phyloP scores from a whole-genome alignment of 2,113 vertebrate species.

The Xiphophorus maculatus region DNA sequence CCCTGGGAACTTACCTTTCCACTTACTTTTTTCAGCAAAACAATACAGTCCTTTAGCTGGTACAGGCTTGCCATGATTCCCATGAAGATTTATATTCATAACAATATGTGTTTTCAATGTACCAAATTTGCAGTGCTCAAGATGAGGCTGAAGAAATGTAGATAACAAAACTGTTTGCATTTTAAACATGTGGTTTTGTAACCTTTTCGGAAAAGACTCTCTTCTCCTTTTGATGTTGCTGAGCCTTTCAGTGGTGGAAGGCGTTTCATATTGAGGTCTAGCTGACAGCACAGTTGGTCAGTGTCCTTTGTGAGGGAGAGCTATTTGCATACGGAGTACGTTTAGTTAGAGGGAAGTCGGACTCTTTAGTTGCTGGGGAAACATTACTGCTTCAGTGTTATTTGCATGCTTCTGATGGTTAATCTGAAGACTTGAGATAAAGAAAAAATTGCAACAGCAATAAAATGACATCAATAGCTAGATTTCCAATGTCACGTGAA shows the following conservation, averaged over 20 bases:
- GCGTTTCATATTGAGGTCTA: slow-evolving; percentile 78
- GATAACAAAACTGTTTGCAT: slow-evolving; percentile 25
- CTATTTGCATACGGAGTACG: slow-evolving; percentile 33
- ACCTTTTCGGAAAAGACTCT: slow-evolving; percentile 40
- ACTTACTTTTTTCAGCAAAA: background rate
- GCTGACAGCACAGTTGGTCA: slow-evolving; percentile 75
- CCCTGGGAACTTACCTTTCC: slow-evolving; percentile 10
- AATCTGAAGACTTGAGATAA: slow-evolving; percentile 28
- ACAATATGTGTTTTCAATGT: background rate
- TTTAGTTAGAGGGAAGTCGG: slow-evolving; percentile 30
- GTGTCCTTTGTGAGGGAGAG: slow-evolving; percentile 58
- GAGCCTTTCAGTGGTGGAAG: slow-evolving; percentile 65
- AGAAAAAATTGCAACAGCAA: no score
- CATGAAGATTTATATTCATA: background rate
- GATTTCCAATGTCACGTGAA: no score
- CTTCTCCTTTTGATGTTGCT: slow-evolving; percentile 57
- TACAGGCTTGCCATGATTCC: background rate
- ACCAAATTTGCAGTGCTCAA: background rate
- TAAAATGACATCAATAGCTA: no score
- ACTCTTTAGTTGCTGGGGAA: slow-evolving; percentile 11
- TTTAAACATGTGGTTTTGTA: slow-evolving; percentile 51
- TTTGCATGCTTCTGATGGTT: slow-evolving; percentile 57
- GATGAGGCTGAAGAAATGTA: no score
- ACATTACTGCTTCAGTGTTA: slow-evolving; percentile 49
- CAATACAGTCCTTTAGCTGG: background rate